Base-by-base conservation (phyloP, 2,888 invertebrate genomes). In the Cryptus viduatorius region DNA sequence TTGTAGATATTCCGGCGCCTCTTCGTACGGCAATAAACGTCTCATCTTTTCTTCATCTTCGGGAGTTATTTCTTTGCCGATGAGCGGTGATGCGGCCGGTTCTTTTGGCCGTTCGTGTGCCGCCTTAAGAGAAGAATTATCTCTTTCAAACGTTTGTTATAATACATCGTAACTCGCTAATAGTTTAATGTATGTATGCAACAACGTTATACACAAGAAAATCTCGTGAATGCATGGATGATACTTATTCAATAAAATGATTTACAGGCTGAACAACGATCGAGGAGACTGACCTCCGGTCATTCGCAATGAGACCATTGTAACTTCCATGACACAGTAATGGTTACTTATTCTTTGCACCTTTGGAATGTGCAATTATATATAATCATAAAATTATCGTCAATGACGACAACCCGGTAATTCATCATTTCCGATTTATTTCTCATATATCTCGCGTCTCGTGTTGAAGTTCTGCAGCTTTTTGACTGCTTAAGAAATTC, bases 1-100 rank as follows among this genome's bases (percentile, higher is more conserved):
- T 93, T 97, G 96, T 80, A 98, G 95, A 94, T 97, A 98, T 80
- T 95, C 95, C 4, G 98, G 98, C 68, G 98, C 98, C 91, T 97
- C 95, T 77, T 94, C 92, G 87, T 90, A 94, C 42, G 91, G 90
- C 73, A 94, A 91, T 76, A 94, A 88, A 78, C 90, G 91, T 84
- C 93, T 89, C 91, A 93, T 89, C 87, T 89, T 90, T 67, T 91
- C 90, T 73, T 93, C 93, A 79, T 92, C 90, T 61, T 92, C 92
- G 10, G 81, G 69, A 4, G 91, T 89, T 67, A 92, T 81, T 80
- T 91, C 87, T 37, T 84, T 84, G 19, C 86, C 89, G 83, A 90
- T 90, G 67, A 90, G 85, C 31, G 92, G 90, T 14, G 92, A 92
- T 5, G 87, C 90, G 4, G 89, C 88, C 29, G 88, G 83, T 29